Percentiles rank a stretch among this genome's conserved stretches.
Evolutionary conservation across 2,797 vertebrate species (phyloP).

Genomic region (Lerista edwardsae): DNA sequence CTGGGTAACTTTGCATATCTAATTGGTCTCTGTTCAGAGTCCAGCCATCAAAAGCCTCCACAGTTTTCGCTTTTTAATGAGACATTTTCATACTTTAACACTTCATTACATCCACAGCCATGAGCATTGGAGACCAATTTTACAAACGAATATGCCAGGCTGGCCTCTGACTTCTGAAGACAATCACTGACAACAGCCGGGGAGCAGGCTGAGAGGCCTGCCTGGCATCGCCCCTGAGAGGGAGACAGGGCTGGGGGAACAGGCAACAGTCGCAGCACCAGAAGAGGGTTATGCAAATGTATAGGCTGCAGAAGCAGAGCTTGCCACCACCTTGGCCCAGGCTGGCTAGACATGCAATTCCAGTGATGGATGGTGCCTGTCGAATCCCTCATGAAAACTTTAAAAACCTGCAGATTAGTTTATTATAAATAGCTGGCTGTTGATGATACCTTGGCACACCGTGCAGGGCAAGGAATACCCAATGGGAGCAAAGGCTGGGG

Average conservation of each 20-base stretch:
- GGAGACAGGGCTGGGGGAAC: no score
- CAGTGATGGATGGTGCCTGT: slow-evolving; percentile 38
- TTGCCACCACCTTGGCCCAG: not conserved
- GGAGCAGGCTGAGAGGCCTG: rapidly evolving
- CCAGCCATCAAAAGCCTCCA: slow-evolving; percentile 9
- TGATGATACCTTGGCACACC: rapidly evolving
- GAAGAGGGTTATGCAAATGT: not conserved
- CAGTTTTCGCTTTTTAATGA: slow-evolving; percentile 50
- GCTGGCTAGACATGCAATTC: not conserved
- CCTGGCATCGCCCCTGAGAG: not conserved
- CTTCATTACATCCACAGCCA: slow-evolving; percentile 46
- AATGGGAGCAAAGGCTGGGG: not conserved
- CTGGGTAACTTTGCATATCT: slow-evolving; percentile 37
- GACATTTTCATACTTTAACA: slow-evolving; percentile 49
- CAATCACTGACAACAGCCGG: rapidly evolving
- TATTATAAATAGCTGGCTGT: not conserved
- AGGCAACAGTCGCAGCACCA: not conserved
- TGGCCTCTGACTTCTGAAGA: not conserved
- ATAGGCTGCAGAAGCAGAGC: not conserved
- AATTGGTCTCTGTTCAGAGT: slow-evolving; percentile 43
- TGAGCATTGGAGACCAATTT: slow-evolving; percentile 32
- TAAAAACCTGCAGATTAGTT: not conserved
- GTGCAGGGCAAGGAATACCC: no score
- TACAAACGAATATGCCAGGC: not conserved
- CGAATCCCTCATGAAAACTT: not conserved